Evolutionary conservation across 2,888 invertebrate genomes (phyloP).

Genomic region (Electrophaes corylata): DNA sequence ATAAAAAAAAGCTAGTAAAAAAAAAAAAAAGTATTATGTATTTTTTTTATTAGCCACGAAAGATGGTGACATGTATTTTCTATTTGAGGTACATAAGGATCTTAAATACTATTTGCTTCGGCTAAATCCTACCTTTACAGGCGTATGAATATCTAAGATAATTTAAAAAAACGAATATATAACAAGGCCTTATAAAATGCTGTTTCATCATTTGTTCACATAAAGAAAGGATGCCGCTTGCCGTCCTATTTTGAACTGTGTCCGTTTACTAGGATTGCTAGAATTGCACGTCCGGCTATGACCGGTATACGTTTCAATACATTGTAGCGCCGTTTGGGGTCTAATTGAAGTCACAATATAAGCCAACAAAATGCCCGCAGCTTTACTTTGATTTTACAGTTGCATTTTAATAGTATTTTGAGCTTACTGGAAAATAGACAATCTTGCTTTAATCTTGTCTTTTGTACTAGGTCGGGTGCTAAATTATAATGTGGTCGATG

Average conservation of each 20-base stretch:
- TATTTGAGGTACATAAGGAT: too few species aligned
- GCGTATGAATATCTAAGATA: too few species aligned
- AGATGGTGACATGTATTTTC: too few species aligned
- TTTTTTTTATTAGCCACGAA: too few species aligned
- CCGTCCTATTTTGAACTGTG: constrained; percentile 8
- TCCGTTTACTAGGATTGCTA: constrained; percentile 30
- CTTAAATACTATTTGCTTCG: too few species aligned
- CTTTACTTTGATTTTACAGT: constrained; percentile 22
- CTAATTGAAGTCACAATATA: constrained; percentile 33
- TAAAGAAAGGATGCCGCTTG: neutral
- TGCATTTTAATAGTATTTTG: constrained; percentile 7
- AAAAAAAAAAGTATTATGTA: too few species aligned
- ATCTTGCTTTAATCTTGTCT: neutral
- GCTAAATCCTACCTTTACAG: too few species aligned
- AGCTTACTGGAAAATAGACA: neutral
- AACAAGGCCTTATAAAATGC: too few species aligned
- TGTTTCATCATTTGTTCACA: neutral
- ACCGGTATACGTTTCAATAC: constrained; percentile 35
- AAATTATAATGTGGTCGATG: too few species aligned
- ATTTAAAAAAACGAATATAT: too few species aligned
- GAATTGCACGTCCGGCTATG: constrained; percentile 36
- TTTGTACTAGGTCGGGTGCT: too few species aligned
- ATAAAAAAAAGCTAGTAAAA: too few species aligned
- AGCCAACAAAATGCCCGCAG: constrained; percentile 27
- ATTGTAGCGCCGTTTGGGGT: constrained; percentile 28